phyloP scores from a whole-genome alignment of 2,888 invertebrate genomes.

The Pterostichus madidus region DNA sequence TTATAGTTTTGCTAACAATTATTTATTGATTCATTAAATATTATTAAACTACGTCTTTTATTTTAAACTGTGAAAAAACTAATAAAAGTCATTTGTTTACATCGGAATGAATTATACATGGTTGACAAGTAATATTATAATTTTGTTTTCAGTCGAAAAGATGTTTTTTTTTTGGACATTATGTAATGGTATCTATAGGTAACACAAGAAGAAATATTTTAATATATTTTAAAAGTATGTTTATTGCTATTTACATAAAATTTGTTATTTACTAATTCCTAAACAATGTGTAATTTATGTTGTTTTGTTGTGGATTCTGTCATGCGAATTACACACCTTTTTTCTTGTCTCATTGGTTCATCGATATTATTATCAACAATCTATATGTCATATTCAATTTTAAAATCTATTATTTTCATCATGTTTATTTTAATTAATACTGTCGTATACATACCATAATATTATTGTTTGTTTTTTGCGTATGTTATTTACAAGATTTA shows the following conservation, averaged over 20 bases:
- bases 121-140: background rate
- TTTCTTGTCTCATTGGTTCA: background rate
- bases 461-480: background rate
- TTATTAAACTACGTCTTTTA: background rate
- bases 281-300: background rate
- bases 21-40: background rate
- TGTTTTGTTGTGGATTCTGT: background rate
- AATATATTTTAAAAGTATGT: no score
- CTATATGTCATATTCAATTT: conserved; percentile 2
- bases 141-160: background rate
- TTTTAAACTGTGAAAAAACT: background rate
- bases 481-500: background rate
- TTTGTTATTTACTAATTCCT: background rate
- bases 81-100: background rate
- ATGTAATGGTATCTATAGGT: background rate
- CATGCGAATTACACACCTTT: background rate
- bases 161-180: background rate
- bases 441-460: background rate
- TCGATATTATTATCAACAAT: background rate
- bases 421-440: conserved; percentile 6
- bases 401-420: background rate
- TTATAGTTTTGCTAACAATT: background rate
- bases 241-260: background rate
- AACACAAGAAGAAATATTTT: background rate
- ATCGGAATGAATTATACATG: background rate